Conservation (phyloP, 2,113 vertebrate species). For the Notechis scutatus region DNA sequence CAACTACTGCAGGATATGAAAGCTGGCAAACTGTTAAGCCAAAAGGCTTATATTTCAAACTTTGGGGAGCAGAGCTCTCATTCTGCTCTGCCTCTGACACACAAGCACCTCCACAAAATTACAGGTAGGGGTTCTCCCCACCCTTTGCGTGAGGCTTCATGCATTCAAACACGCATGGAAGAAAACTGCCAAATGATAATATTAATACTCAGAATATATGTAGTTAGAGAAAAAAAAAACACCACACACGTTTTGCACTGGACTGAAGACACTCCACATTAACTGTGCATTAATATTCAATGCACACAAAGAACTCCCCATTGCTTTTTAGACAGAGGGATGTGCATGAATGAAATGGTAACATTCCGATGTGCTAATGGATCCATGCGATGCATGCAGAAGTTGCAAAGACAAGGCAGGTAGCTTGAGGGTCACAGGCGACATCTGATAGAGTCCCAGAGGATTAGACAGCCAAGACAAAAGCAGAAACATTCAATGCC, state of each 20-base stretch:
- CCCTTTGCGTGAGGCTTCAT: background rate
- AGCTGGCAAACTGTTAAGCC: conserved; percentile 73
- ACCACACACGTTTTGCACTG: fast-evolving
- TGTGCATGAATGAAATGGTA: conserved; percentile 8
- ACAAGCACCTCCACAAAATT: background rate
- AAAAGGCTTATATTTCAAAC: conserved; percentile 75
- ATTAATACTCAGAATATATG: background rate
- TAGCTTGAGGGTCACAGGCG: background rate
- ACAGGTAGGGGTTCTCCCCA: background rate
- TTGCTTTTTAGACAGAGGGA: background rate
- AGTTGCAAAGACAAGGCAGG: background rate
- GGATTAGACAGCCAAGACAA: background rate
- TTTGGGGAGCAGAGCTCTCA: conserved; percentile 61
- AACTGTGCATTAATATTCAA: conserved; percentile 12
- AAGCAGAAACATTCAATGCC: background rate
- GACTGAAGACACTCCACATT: background rate
- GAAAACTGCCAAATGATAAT: background rate
- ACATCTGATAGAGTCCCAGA: background rate
- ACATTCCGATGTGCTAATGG: conserved; percentile 10
- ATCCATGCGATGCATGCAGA: background rate
- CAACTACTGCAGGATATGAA: conserved; percentile 83
- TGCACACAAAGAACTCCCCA: background rate
- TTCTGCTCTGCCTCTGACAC: conserved; percentile 50
- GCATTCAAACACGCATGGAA: conserved; percentile 14
- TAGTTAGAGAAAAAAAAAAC: background rate